phyloP scores from a whole-genome alignment of 2,113 vertebrate species.

The Geococcyx californianus region DNA sequence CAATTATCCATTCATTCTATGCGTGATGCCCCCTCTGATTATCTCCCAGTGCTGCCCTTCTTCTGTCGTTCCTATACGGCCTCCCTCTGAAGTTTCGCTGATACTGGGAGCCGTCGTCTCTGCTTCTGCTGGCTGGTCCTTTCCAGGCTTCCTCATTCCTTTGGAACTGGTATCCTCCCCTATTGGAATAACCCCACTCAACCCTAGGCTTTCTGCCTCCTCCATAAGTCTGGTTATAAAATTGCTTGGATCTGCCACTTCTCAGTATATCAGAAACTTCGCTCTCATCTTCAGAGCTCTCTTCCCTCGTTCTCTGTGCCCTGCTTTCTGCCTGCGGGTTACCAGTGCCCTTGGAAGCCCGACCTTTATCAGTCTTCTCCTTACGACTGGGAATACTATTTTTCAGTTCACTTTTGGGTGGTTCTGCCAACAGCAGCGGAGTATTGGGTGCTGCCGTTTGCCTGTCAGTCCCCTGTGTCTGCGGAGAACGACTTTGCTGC shows the following conservation, averaged over 20 bases:
- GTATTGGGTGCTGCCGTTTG: not conserved
- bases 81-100: slow-evolving; percentile 73
- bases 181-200: slow-evolving; percentile 72
- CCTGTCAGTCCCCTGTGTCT: not conserved
- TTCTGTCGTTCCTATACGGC: slow-evolving; percentile 71
- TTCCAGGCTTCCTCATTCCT: slow-evolving; percentile 79
- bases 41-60: slow-evolving; percentile 74
- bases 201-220: slow-evolving; percentile 73
- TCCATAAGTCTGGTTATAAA: slow-evolving; percentile 78
- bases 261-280: slow-evolving; percentile 78
- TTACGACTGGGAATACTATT: slow-evolving; percentile 19
- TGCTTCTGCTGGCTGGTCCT: slow-evolving; percentile 65
- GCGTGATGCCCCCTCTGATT: slow-evolving; percentile 74
- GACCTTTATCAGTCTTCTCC: slow-evolving; percentile 66
- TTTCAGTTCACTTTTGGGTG: slow-evolving; percentile 38
- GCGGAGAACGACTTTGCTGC: slow-evolving; percentile 17
- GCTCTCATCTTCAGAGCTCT: slow-evolving; percentile 80
- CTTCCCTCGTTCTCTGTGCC: slow-evolving; percentile 70
- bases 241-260: slow-evolving; percentile 79
- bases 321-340: slow-evolving; percentile 51
- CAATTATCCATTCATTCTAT: slow-evolving; percentile 7
- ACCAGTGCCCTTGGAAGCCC: slow-evolving; percentile 44
- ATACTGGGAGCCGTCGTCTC: slow-evolving; percentile 75
- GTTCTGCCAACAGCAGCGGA: not conserved
- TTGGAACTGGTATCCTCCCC: slow-evolving; percentile 75